Base-by-base conservation (phyloP, 2,113 vertebrate genomes). In the Caloenas nicobarica region DNA sequence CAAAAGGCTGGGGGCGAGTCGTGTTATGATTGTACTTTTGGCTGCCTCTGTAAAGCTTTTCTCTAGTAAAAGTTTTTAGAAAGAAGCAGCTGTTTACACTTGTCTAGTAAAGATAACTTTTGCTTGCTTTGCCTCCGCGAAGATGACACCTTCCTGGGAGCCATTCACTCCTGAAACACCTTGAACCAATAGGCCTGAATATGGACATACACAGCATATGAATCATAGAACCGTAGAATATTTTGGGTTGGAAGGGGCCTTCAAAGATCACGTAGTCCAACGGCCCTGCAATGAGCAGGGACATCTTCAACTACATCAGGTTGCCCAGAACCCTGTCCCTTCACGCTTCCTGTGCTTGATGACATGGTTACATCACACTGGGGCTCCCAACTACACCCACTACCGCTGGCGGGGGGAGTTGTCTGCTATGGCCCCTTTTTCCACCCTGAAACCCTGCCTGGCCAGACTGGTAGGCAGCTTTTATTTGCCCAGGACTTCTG, bases 321-420 rank as follows among this genome's bases (percentile, higher is more conserved):
- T 46, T 46, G 18, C 44, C 19, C 44, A 46, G 44, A 46, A 13
- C 44, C 44, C 18, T 46, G 44, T 24, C 28, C 14, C 42, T 46
- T 66, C 5, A 0, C 3, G 19, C 36, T 81, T 57, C 31, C 28
- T 4, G 0, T 23, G 50, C 50, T 21, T 25, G 7, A 2, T 31
- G 48, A 28, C 15, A 4, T 2, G 6, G 19, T 72, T 7, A 8
- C 7, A 0, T 3, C 26, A 21, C 36, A 18, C 76, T 6, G 11
- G 13, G 56, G 36, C 68, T 53, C 8, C 5, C 11, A 33, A 25
- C 57, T 34, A 8, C 17, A 21, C 16, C 16, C 18, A 9, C 19
- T 36, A 1, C 13, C 7, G 23, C 5, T 14, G 1, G 40, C 15
- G 7, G 42, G 16, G 15, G 1, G 3, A 15, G 12, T 3, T 23